Conservation (phyloP, 2,797 vertebrate species). For the Pseudochirops cupreus region DNA sequence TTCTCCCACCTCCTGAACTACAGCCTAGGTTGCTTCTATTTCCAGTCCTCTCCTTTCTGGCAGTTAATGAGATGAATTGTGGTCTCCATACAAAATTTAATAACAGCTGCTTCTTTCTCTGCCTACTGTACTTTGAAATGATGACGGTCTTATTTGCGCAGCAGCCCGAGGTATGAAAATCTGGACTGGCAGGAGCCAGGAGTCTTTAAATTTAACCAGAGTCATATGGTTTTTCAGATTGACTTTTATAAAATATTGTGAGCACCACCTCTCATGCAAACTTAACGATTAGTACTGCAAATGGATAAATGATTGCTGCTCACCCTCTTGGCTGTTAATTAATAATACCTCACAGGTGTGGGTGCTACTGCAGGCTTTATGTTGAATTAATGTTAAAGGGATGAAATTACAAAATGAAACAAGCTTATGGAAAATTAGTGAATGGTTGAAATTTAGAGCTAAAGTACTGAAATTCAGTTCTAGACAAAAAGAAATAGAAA, state of each 20-base stretch:
- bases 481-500: neutral
- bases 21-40: neutral
- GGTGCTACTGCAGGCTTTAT: neutral
- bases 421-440: neutral
- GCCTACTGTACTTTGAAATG: constrained; percentile 72
- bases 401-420: constrained; percentile 33
- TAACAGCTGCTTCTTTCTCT: constrained; percentile 78
- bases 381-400: constrained; percentile 15
- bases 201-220: constrained; percentile 69
- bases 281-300: constrained; percentile 53
- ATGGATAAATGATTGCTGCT: constrained; percentile 52
- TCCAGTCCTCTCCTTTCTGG: constrained; percentile 65
- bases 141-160: constrained; percentile 65
- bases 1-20: neutral
- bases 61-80: constrained; percentile 76
- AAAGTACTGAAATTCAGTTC: neutral
- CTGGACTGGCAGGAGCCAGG: constrained; percentile 58
- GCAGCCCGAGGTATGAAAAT: constrained; percentile 56
- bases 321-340: constrained; percentile 59
- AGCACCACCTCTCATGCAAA: constrained; percentile 56
- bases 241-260: constrained; percentile 72
- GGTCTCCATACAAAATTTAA: constrained; percentile 74
- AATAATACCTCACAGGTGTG: constrained; percentile 24
- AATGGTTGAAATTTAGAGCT: neutral
- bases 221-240: constrained; percentile 62